These are phyloP conservation scores for Aphrocallistes beatrix DNA, from an alignment of 37 sponge, comb jelly and placozoan species.

Conservation along the genomic window DNA sequence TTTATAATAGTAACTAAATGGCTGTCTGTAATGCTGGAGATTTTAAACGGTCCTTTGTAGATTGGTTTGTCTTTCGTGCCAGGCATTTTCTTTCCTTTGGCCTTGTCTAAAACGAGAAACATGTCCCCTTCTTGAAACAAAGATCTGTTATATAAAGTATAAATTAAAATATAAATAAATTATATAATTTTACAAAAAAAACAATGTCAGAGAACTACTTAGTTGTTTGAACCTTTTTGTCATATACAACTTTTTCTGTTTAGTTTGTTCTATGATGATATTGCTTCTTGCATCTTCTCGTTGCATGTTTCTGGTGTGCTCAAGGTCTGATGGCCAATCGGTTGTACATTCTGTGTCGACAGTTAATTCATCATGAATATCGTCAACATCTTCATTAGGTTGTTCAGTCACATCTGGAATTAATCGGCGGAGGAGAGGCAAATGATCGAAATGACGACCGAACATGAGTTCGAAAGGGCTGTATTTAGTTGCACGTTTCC, in stretches of 20 bases:
- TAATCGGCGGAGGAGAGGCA: not conserved
- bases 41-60: conserved; percentile 1
- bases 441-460: not conserved
- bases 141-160: too few species aligned
- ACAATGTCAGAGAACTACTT: not conserved
- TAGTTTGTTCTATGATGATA: not conserved
- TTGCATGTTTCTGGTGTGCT: not conserved
- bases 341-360: not conserved
- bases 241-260: conserved; percentile 18
- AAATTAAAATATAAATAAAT: not conserved
- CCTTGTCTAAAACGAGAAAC: not conserved
- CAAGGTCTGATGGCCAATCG: not conserved
- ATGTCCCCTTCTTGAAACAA: not conserved
- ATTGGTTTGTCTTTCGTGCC: conserved; percentile 7
- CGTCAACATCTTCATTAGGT: not conserved
- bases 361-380: not conserved
- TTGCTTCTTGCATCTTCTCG: not conserved
- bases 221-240: not conserved
- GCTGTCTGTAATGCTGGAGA: not conserved
- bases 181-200: not conserved
- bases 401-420: not conserved
- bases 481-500: conserved; percentile 8
- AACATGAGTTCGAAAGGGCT: not conserved
- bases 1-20: not conserved
- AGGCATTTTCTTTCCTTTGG: not conserved